Evolutionary conservation across 2,113 vertebrate genomes (phyloP).

Genomic region (Pollachius pollachius): DNA sequence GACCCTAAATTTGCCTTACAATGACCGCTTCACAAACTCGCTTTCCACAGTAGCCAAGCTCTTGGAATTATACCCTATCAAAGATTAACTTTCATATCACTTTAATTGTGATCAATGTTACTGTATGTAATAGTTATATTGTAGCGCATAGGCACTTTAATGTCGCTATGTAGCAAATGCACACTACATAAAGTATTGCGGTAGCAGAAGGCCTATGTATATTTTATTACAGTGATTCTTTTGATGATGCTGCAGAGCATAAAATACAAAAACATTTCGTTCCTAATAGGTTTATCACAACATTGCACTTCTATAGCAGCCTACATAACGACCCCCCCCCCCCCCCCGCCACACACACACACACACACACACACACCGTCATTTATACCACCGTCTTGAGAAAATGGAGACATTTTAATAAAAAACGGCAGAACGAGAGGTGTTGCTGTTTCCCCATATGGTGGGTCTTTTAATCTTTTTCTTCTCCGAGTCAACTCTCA

Average conservation of each 20-base stretch:
- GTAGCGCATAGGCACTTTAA: no score
- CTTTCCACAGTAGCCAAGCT: slow-evolving; percentile 29
- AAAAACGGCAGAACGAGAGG: background rate
- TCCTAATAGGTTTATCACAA: no score
- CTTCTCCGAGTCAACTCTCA: background rate
- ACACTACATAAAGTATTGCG: no score
- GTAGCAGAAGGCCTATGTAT: no score
- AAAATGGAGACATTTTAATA: background rate
- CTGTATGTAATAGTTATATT: background rate
- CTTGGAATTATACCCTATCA: background rate
- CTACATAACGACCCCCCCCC: no score
- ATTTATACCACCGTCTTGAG: background rate
- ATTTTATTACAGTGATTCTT: no score
- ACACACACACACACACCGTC: slow-evolving; percentile 26
- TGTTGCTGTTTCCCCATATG: background rate
- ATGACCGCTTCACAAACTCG: slow-evolving; percentile 53
- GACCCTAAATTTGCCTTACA: slow-evolving; percentile 64
- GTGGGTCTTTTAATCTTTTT: background rate
- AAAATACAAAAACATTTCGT: no score
- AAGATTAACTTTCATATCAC: background rate
- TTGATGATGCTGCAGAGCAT: no score
- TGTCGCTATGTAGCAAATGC: no score
- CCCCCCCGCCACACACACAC: slow-evolving; percentile 48
- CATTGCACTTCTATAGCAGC: no score
- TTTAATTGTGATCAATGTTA: background rate